These are phyloP conservation scores for Chloroceryle amazona DNA, from an alignment of 2,797 vertebrate genomes.

Conservation along the genomic window DNA sequence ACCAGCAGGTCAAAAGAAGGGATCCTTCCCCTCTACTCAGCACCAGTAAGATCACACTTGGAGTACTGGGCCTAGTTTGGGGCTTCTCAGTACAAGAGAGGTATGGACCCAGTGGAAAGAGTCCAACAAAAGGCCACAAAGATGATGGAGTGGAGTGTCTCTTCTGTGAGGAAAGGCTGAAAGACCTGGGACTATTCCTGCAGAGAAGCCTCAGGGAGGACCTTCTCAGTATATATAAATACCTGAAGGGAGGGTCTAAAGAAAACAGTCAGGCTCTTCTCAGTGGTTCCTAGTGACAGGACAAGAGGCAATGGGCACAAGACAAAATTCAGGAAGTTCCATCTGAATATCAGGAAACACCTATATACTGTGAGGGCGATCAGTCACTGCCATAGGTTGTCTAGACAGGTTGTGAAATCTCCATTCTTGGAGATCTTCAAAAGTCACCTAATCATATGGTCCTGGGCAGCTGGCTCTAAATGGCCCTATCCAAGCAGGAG, in stretches of 20 bases:
- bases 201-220: fast-evolving
- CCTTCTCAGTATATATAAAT: neutral
- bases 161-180: neutral
- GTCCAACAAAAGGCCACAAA: neutral
- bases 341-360: neutral
- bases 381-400: neutral
- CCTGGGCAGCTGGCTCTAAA: neutral
- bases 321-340: neutral
- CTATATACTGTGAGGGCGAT: neutral
- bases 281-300: neutral
- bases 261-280: neutral
- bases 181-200: neutral
- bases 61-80: neutral
- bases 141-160: too few relatives aligned
- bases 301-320: neutral
- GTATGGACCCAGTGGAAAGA: neutral
- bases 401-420: neutral
- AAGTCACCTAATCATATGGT: neutral
- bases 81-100: neutral
- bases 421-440: neutral
- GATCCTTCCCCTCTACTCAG: neutral
- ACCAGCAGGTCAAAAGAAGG: neutral
- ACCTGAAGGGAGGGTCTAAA: neutral
- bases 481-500: neutral
- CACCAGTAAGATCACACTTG: neutral